Evolutionary conservation across 2,797 vertebrate genomes (phyloP), one percentile per base, ranked within the genome.

Genomic region (Mus minutoides): DNA sequence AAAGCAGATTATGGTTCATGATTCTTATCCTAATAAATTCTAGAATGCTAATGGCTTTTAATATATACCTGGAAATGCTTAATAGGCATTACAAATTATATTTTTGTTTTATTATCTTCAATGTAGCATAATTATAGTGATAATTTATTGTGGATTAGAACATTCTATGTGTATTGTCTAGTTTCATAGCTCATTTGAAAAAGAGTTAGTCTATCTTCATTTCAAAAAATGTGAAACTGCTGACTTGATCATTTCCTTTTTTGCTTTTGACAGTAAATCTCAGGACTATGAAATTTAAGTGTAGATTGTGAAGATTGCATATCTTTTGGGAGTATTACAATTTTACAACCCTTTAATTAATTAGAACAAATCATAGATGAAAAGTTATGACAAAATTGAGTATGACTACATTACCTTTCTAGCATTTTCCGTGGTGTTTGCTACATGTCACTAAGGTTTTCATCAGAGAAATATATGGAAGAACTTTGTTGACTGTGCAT

Each of bases 181-280:
- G 49, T 84, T 89, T 67, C 7, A 52, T 6, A n/a, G 34, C 14
- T 79, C n/a, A 84, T 88, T 79, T 79, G n/a, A 40, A 77, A 87
- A 54, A 5, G 2, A 13, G n/a, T 2, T 40, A 29, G 40, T 37
- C 77, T 83, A 13, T 34, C 6, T 40, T 7, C 1, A 43, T 78
- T 64, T 82, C 46, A 49, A 71, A 90, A 90, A 94, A 56, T 52
- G 77, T 62, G 31, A 95, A 83, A 56, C 22, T 34, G 52, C 77
- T 26, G 3, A 37, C 21, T 60, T 84, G 31, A 78, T 19, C 17
- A 37, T 71, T 71, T 71, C 1, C 34, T 71, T n/a, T 71, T 17
- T 21, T 71, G 7, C 67, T 21, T 71, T 71, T n/a, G 7, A n/a
- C 16, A 71, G 37, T 16, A 71, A n/a, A 71, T 21, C 34, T 71